These are phyloP conservation scores for Phyllostomus hastatus DNA, from an alignment of 2,113 vertebrate species.

Conservation along the genomic window DNA sequence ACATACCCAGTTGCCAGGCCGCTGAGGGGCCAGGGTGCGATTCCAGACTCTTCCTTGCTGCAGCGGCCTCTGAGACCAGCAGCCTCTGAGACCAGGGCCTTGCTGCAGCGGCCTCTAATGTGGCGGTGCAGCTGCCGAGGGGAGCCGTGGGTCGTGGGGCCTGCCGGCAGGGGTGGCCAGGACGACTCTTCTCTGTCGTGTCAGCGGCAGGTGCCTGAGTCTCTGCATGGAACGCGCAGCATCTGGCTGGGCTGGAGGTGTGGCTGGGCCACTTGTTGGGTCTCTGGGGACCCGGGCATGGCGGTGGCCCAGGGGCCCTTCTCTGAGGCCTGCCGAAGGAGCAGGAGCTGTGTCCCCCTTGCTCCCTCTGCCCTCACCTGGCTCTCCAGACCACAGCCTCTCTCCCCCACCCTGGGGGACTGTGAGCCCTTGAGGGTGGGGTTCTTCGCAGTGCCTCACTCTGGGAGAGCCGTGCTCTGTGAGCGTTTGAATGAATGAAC, in stretches of 20 bases:
- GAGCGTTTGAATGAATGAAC: not conserved
- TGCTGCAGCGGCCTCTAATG: not conserved
- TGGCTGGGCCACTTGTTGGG: rapidly evolving
- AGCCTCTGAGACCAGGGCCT: not conserved
- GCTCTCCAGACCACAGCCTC: rapidly evolving
- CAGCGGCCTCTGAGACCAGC: too few relatives aligned
- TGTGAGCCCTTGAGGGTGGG: not conserved
- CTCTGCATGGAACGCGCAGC: not conserved
- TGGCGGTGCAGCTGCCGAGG: rapidly evolving
- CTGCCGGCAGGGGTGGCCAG: rapidly evolving
- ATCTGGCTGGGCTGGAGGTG: not conserved
- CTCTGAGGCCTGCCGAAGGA: not conserved
- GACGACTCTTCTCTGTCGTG: not conserved
- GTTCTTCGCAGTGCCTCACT: rapidly evolving
- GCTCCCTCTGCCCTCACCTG: not conserved
- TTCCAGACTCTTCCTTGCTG: not conserved
- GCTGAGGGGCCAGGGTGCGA: rapidly evolving
- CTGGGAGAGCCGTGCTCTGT: not conserved
- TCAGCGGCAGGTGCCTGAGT: not conserved
- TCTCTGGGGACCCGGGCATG: not conserved
- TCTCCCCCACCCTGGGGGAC: rapidly evolving
- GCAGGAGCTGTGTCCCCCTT: not conserved
- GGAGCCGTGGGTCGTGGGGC: rapidly evolving
- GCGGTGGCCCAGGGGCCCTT: not conserved
- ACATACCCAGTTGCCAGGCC: rapidly evolving